A percentile compares a stretch with the other conserved stretches of the same genome.
Conservation (phyloP, 2,113 vertebrate genomes). For the Hippocampus zosterae region DNA sequence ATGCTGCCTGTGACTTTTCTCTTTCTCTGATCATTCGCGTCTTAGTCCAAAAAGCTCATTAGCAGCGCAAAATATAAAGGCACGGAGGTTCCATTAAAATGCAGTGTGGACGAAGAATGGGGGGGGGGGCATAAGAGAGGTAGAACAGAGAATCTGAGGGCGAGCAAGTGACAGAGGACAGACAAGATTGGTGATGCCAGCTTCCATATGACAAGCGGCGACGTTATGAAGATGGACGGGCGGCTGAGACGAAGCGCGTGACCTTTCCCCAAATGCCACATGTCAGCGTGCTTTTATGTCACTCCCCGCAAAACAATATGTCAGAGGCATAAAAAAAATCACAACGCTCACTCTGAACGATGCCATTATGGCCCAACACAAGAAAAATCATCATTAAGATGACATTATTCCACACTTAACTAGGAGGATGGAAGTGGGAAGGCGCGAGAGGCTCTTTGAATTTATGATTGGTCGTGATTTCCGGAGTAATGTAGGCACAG, state of each 20-base stretch:
- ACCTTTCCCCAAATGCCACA: slow-evolving; percentile 99
- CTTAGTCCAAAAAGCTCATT: slow-evolving; percentile 20
- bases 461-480: slow-evolving; percentile 67
- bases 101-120: not conserved
- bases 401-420: slow-evolving; percentile 81
- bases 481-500: slow-evolving; percentile 27
- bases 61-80: slow-evolving; percentile 1
- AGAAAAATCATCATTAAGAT: slow-evolving; percentile 83
- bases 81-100: not conserved
- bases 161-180: slow-evolving; percentile 35
- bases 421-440: slow-evolving; percentile 38
- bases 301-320: slow-evolving; percentile 97
- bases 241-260: slow-evolving; percentile 83
- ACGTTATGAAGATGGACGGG: slow-evolving; percentile 82
- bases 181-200: slow-evolving; percentile 78
- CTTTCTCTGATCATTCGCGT: slow-evolving; percentile 34
- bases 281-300: slow-evolving; percentile 99
- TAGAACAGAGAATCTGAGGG: slow-evolving; percentile 23
- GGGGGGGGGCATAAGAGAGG: no score
- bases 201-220: slow-evolving; percentile 79
- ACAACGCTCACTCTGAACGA: slow-evolving; percentile 87
- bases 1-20: slow-evolving; percentile 27
- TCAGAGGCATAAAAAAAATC: slow-evolving; percentile 99
- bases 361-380: slow-evolving; percentile 72
- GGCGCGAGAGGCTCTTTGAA: slow-evolving; percentile 31